A percentile compares a stretch with the other conserved stretches of the same genome.
Conservation (phyloP, 2,888 invertebrate genomes). For the Marronus borbonicus region DNA sequence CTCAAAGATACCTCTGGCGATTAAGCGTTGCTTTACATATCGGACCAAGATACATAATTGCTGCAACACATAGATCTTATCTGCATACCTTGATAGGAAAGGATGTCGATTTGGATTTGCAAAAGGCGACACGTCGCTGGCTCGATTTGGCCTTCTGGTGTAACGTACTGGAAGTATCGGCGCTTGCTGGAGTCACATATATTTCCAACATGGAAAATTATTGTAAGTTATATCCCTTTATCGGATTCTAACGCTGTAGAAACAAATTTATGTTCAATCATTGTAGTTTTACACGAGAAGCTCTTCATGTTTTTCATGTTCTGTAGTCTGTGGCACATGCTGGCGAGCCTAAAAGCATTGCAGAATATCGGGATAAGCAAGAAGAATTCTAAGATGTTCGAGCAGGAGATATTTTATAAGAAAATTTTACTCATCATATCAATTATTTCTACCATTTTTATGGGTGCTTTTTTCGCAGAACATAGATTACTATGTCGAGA, state of each 20-base stretch:
- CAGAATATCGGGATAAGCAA: constrained; percentile 64
- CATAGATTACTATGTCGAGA: constrained; percentile 92
- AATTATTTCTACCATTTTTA: constrained; percentile 84
- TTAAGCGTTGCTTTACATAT: constrained; percentile 93
- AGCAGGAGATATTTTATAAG: constrained; percentile 72
- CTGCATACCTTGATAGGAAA: constrained; percentile 79
- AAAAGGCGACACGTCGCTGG: constrained; percentile 75
- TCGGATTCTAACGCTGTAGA: not conserved
- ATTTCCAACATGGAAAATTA: constrained; percentile 96
- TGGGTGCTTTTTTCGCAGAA: constrained; percentile 90
- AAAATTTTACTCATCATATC: constrained; percentile 84
- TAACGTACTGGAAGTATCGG: constrained; percentile 87
- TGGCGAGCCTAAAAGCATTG: constrained; percentile 78
- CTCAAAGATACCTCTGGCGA: constrained; percentile 94
- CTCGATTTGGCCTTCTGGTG: constrained; percentile 85
- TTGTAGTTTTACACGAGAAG: constrained; percentile 88
- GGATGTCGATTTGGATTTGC: constrained; percentile 63
- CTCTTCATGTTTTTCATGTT: constrained; percentile 94
- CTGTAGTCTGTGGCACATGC: constrained; percentile 88
- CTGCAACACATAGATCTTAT: constrained; percentile 88
- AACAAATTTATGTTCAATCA: constrained; percentile 1
- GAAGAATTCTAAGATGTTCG: constrained; percentile 59
- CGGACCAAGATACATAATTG: constrained; percentile 91
- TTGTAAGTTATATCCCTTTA: constrained; percentile 78
- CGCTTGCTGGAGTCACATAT: constrained; percentile 93